A percentile compares a stretch with the other conserved stretches of the same genome.
Conservation (phyloP, 2,888 invertebrate genomes). For the Tetropium fuscum region DNA sequence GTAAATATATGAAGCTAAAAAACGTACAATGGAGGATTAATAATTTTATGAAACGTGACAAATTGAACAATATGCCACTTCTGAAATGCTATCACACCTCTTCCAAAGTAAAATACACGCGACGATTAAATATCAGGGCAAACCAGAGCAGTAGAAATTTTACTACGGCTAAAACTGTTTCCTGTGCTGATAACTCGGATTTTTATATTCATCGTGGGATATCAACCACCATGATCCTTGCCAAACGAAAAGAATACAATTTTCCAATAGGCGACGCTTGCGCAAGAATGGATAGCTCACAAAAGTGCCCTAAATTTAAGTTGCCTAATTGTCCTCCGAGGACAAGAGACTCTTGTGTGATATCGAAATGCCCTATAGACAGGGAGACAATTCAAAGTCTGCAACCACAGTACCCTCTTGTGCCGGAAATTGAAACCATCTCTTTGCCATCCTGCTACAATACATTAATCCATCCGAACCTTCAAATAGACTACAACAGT, state of each 20-base stretch:
- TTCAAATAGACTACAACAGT: constrained; percentile 37
- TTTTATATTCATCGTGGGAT: constrained; percentile 13
- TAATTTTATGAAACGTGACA: constrained; percentile 40
- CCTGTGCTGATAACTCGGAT: constrained; percentile 4
- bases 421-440: constrained; percentile 16
- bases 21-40: constrained; percentile 39
- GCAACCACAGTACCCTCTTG: constrained; percentile 28
- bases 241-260: neutral
- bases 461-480: constrained; percentile 28
- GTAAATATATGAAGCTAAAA: constrained; percentile 28
- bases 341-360: constrained; percentile 4
- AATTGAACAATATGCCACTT: constrained; percentile 28
- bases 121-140: too few relatives aligned
- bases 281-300: neutral
- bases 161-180: constrained; percentile 15
- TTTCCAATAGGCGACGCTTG: neutral
- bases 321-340: constrained; percentile 28
- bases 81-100: constrained; percentile 35
- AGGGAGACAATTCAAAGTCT: constrained; percentile 25
- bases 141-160: constrained; percentile 6
- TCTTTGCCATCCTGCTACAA: neutral
- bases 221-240: constrained; percentile 24
- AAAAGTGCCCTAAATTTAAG: constrained; percentile 33
- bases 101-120: constrained; percentile 26
- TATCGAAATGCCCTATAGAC: constrained; percentile 38